Percentiles rank a stretch among this genome's conserved stretches.
phyloP scores from a whole-genome alignment of 2,113 vertebrate genomes.

The Pituophis catenifer region DNA sequence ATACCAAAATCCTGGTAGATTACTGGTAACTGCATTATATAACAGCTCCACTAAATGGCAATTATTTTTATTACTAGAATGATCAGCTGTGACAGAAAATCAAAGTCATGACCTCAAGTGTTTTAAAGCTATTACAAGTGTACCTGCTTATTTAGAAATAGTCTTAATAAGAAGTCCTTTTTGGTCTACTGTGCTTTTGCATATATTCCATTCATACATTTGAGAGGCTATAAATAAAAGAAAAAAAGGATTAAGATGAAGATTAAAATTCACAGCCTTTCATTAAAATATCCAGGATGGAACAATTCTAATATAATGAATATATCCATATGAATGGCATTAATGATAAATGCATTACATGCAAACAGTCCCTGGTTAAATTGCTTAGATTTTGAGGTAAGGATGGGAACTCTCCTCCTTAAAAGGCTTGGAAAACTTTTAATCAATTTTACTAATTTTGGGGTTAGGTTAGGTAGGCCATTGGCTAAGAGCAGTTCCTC shows the following conservation, averaged over 20 bases:
- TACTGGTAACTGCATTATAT: constrained; percentile 48
- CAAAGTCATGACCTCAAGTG: background rate
- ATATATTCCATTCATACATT: background rate
- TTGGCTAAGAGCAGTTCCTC: background rate
- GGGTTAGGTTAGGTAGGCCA: background rate
- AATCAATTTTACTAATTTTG: background rate
- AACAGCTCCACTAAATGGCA: constrained; percentile 52
- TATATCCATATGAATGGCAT: background rate
- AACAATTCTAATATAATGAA: background rate
- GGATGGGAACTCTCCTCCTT: background rate
- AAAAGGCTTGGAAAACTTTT: background rate
- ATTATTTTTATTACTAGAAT: constrained; percentile 43
- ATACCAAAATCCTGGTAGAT: constrained; percentile 6
- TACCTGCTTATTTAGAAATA: constrained; percentile 51
- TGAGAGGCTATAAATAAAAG: background rate
- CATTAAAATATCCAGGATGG: background rate
- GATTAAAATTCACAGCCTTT: background rate
- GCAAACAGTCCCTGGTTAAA: background rate
- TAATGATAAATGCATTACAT: background rate
- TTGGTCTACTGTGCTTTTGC: constrained; percentile 5
- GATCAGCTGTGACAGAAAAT: constrained; percentile 37
- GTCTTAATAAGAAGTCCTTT: constrained; percentile 40
- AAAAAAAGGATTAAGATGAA: background rate
- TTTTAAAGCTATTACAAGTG: constrained; percentile 54
- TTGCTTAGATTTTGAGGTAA: background rate